These are phyloP conservation scores for Odontamblyopus lacepedii DNA, from an alignment of 2,797 vertebrate species.

Conservation along the genomic window DNA sequence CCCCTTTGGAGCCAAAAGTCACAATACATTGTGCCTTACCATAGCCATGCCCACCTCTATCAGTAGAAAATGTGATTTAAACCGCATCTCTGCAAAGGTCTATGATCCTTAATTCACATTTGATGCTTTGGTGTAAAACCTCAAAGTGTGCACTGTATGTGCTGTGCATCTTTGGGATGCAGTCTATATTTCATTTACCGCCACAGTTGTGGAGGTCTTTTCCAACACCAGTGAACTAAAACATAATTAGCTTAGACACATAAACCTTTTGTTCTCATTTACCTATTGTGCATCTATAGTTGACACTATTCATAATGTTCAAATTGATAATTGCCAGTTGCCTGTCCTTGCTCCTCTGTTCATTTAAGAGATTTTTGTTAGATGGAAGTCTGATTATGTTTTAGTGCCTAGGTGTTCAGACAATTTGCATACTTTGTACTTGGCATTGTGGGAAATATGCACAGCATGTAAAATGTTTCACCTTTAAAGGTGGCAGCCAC, in stretches of 20 bases:
- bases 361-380: not conserved
- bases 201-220: not conserved
- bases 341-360: not conserved
- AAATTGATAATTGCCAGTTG: not conserved
- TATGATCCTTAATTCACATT: conserved; percentile 28
- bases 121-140: conserved; percentile 2
- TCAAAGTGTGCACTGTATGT: conserved; percentile 12
- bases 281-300: not conserved
- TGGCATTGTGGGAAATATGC: conserved; percentile 24
- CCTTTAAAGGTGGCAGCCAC: conserved; percentile 14
- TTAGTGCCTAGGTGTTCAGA: not conserved
- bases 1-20: conserved; percentile 24
- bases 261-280: not conserved
- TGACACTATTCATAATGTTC: not conserved
- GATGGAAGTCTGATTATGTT: conserved; percentile 3
- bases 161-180: conserved; percentile 33
- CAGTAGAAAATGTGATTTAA: conserved; percentile 9
- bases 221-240: not conserved
- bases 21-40: conserved; percentile 66
- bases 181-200: conserved; percentile 35
- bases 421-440: conserved; percentile 1
- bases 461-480: conserved; percentile 25
- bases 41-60: conserved; percentile 47
- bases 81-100: conserved; percentile 40
- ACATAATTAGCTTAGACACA: conserved; percentile 1